Percentiles rank a stretch among this genome's conserved stretches.
Conservation (phyloP, 2,888 invertebrate species). For the Agriopis marginaria region DNA sequence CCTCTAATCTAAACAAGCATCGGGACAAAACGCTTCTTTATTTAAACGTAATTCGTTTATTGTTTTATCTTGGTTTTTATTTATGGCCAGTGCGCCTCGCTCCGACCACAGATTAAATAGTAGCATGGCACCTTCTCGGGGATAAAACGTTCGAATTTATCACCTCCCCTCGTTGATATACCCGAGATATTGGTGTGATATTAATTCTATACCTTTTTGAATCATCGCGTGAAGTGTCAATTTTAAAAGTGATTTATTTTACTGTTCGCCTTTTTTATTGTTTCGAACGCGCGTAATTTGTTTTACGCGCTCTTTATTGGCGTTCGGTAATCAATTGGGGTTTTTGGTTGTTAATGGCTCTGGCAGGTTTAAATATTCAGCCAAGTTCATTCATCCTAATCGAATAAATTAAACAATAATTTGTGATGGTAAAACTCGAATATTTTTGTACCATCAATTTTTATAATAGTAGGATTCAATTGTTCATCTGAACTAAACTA, state of each 20-base stretch:
- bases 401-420: neutral
- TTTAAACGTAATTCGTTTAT: constrained; percentile 85
- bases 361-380: constrained; percentile 17
- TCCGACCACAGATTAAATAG: constrained; percentile 29
- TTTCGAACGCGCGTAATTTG: constrained; percentile 43
- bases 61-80: constrained; percentile 84
- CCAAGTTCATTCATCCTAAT: constrained; percentile 16
- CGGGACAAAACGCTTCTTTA: constrained; percentile 83
- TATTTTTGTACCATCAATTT: too few relatives aligned
- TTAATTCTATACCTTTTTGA: constrained; percentile 74
- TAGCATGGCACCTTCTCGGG: constrained; percentile 43
- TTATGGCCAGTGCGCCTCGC: constrained; percentile 70
- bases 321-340: constrained; percentile 32
- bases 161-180: constrained; percentile 77
- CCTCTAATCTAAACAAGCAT: constrained; percentile 73
- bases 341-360: constrained; percentile 26
- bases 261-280: constrained; percentile 56
- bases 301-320: constrained; percentile 36
- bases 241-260: constrained; percentile 78
- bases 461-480: too few relatives aligned
- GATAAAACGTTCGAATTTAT: constrained; percentile 83
- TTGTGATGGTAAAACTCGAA: neutral
- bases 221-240: constrained; percentile 80
- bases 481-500: too few relatives aligned
- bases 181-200: constrained; percentile 76